Evolutionary conservation across 2,888 invertebrate species (phyloP), one percentile per base, ranked within the genome.

Genomic region (Pseudoips prasinana): DNA sequence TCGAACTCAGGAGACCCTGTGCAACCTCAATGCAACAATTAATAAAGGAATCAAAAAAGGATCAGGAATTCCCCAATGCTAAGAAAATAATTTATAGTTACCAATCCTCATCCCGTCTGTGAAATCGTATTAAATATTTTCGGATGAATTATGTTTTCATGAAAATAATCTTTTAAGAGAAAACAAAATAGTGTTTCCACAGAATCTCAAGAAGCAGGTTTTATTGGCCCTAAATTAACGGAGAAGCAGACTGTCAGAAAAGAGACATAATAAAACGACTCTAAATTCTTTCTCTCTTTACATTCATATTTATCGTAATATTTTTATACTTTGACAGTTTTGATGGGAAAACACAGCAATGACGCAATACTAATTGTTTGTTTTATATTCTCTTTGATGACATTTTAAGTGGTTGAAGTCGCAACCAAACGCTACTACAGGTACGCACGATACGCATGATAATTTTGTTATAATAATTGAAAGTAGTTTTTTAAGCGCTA

Each of bases 121-220:
- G 0, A 58, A 50, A 10, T 7, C 1, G 0, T 62, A 47, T 10
- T 58, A 46, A 27, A 23, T 54, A 3, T 64, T 72, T 34, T 10
- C 57, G 29, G 20, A 26, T 2, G 68, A 73, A 40, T 26, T 70
- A 0, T 68, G 64, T 36, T 58, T 64, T 7, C 33, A 54, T 10
- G 58, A 41, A 0, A 36, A 49, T 8, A 46, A 60, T 1, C 10
- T 59, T 0, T 9, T 59, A 1, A 19, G 51, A 25, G 54, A 55
- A 1, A 54, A 14, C 1, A 44, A 26, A 28, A 48, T 55, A 0
- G 54, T 59, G 1, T 52, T 59, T 1, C 58, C 57, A 0, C 1
- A 1, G 0, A 7, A 22, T 1, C 25, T 57, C 3, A 24, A 52
- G 0, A 18, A 30, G 7, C 1, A 8, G 2, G 55, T 58, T 0